Evolutionary conservation across 2,888 invertebrate genomes (phyloP).

Genomic region (Meloe dianella): DNA sequence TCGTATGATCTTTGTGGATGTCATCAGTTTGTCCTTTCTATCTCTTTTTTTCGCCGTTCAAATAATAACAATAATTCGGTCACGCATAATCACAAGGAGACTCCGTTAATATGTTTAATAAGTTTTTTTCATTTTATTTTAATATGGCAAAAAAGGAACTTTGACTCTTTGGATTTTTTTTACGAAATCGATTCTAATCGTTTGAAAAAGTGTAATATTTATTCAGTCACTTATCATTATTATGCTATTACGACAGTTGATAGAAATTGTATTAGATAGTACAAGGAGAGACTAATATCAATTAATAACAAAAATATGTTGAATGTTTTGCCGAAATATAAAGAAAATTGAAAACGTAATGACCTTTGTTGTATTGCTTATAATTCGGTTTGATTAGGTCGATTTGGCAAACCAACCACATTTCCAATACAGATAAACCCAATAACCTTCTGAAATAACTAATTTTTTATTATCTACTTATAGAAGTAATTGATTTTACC

Average conservation of each 20-base stretch:
- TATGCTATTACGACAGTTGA: not conserved
- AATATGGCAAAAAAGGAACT: not conserved
- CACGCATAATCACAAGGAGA: not conserved
- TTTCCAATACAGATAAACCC: not conserved
- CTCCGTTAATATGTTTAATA: not conserved
- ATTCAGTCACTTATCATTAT: not conserved
- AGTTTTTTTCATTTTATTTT: not conserved
- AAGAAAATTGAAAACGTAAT: constrained; percentile 7
- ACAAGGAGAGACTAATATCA: not conserved
- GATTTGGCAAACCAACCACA: not conserved
- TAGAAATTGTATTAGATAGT: not conserved
- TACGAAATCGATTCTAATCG: not conserved
- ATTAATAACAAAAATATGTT: not conserved
- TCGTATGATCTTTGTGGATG: constrained; percentile 1
- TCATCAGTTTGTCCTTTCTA: not conserved
- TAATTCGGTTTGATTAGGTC: not conserved
- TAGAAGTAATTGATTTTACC: not conserved
- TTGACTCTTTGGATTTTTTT: not conserved
- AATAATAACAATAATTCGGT: constrained; percentile 1
- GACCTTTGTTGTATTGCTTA: not conserved
- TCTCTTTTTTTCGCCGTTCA: not conserved
- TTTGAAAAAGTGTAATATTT: not conserved
- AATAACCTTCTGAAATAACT: not conserved
- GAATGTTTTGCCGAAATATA: not conserved
- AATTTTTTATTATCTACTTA: not conserved